These are phyloP conservation scores for Tolypeutes matacus DNA, from an alignment of 2,797 vertebrate genomes.

Conservation along the genomic window DNA sequence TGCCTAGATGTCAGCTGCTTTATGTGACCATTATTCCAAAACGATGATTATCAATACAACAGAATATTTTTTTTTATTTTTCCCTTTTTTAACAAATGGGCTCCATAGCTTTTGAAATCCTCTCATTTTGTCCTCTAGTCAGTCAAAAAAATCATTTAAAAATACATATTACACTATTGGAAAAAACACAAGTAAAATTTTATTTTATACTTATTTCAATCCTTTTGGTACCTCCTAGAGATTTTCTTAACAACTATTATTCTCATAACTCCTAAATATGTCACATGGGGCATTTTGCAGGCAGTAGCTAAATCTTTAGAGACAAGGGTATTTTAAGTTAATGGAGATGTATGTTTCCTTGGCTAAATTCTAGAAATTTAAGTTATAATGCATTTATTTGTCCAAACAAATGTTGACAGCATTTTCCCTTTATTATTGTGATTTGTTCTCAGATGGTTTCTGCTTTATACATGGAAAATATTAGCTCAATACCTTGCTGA, in stretches of 20 bases:
- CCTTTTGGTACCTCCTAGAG: slow-evolving; percentile 62
- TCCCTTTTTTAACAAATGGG: slow-evolving; percentile 21
- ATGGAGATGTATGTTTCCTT: slow-evolving; percentile 75
- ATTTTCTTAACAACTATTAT: slow-evolving; percentile 76
- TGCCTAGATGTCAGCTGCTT: background rate
- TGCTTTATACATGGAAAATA: slow-evolving; percentile 68
- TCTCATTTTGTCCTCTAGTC: slow-evolving; percentile 50
- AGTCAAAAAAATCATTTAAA: background rate
- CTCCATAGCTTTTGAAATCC: slow-evolving; percentile 17
- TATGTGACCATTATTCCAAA: slow-evolving; percentile 43
- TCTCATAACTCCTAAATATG: slow-evolving; percentile 70
- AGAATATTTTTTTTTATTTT: slow-evolving; percentile 53
- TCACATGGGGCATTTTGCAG: slow-evolving; percentile 65
- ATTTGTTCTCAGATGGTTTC: slow-evolving; percentile 67
- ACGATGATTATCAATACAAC: slow-evolving; percentile 10
- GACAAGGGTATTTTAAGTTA: slow-evolving; percentile 75
- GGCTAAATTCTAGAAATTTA: slow-evolving; percentile 77
- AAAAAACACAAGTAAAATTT: slow-evolving; percentile 63
- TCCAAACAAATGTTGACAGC: slow-evolving; percentile 76
- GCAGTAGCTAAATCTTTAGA: slow-evolving; percentile 70
- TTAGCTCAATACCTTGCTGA: slow-evolving; percentile 61
- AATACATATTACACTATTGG: slow-evolving; percentile 54
- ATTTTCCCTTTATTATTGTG: slow-evolving; percentile 73
- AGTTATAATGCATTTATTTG: slow-evolving; percentile 72
- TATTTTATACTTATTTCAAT: slow-evolving; percentile 69